Conservation (phyloP, 2,113 vertebrate species). For the Colius striatus region DNA sequence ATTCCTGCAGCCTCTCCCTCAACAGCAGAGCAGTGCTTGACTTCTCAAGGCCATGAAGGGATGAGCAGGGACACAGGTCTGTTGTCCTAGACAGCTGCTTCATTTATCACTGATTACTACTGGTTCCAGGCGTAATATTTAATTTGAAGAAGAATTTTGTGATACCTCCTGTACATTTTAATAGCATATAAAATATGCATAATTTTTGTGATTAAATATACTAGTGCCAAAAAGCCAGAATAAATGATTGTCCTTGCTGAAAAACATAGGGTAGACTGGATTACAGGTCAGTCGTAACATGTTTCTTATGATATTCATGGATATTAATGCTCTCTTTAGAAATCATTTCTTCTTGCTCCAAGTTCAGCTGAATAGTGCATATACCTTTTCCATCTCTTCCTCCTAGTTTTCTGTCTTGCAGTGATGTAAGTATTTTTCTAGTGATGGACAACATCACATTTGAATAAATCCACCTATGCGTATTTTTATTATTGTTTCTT, state of each 20-base stretch:
- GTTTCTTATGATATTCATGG: neutral
- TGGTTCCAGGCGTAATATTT: neutral
- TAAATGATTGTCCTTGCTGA: neutral
- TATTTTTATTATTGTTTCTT: neutral
- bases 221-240: neutral
- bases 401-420: neutral
- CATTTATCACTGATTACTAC: neutral
- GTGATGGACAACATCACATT: neutral
- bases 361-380: neutral
- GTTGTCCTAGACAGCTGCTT: neutral
- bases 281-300: neutral
- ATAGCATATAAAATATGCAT: neutral
- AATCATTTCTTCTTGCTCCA: neutral
- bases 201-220: neutral
- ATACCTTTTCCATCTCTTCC: neutral
- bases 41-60: fast-evolving
- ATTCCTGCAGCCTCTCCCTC: neutral
- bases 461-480: neutral
- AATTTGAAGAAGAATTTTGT: neutral
- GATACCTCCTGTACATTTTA: neutral
- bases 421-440: neutral
- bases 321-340: neutral
- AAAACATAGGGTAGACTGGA: neutral
- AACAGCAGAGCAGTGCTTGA: neutral
- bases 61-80: neutral